These are phyloP conservation scores for Eudasyphora cyanicolor DNA, from an alignment of 2,888 invertebrate genomes.

Conservation along the genomic window DNA sequence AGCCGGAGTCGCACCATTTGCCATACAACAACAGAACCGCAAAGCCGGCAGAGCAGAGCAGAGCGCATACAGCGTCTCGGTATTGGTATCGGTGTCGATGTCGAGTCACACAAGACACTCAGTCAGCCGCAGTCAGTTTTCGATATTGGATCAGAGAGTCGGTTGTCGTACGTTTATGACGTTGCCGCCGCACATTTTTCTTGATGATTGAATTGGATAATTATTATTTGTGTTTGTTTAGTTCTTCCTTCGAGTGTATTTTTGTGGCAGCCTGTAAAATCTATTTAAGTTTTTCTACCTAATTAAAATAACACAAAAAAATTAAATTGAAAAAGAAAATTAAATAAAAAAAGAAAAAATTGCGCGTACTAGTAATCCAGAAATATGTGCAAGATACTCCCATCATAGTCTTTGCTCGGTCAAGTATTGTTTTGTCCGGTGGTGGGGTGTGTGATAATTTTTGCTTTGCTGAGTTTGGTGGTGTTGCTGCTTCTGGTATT, in stretches of 20 bases:
- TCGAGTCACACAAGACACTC: slow-evolving; percentile 46
- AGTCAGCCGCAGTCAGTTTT: slow-evolving; percentile 64
- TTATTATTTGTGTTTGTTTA: too few species aligned
- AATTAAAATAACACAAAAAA: background rate
- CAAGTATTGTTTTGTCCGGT: background rate
- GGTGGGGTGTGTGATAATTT: slow-evolving; percentile 62
- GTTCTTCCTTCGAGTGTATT: background rate
- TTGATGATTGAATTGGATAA: too few species aligned
- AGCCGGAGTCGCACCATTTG: background rate
- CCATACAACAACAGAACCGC: background rate
- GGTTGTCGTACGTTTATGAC: slow-evolving; percentile 49
- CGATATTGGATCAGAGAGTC: slow-evolving; percentile 64
- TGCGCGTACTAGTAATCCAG: slow-evolving; percentile 52
- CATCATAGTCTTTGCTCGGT: background rate
- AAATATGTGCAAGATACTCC: slow-evolving; percentile 44
- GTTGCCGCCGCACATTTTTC: slow-evolving; percentile 35
- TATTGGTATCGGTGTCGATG: slow-evolving; percentile 10
- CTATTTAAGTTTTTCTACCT: background rate
- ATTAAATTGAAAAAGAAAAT: slow-evolving; percentile 14
- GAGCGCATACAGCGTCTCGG: slow-evolving; percentile 26
- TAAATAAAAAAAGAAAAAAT: slow-evolving; percentile 52
- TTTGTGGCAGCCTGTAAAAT: background rate
- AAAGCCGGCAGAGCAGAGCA: background rate
- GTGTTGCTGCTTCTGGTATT: background rate
- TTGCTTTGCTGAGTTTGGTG: background rate